Evolutionary conservation across 2,797 vertebrate genomes (phyloP).

Genomic region (Lutjanus campechanus): DNA sequence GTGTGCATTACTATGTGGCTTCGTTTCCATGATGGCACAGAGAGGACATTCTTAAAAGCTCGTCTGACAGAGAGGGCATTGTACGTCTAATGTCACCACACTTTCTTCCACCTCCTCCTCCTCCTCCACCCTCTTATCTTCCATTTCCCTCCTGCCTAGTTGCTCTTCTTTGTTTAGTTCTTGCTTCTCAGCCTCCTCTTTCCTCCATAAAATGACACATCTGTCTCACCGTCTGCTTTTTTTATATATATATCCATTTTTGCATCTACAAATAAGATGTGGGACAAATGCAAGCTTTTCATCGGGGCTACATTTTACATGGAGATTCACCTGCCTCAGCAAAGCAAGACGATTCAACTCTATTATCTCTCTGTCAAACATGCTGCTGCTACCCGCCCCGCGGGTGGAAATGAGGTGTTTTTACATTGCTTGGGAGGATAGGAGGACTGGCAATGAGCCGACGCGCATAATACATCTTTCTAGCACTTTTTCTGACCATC

Average conservation of each 20-base stretch:
- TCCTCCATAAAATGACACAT: slow-evolving; percentile 23
- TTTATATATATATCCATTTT: slow-evolving; percentile 9
- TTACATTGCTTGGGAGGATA: slow-evolving; percentile 35
- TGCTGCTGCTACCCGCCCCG: slow-evolving; percentile 25
- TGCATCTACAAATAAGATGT: slow-evolving; percentile 54
- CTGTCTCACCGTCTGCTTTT: slow-evolving; percentile 6
- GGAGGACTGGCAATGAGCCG: slow-evolving; percentile 26
- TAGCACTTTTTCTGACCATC: slow-evolving; percentile 39
- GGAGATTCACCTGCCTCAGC: slow-evolving; percentile 60
- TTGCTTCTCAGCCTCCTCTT: slow-evolving; percentile 20
- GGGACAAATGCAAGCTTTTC: slow-evolving; percentile 45
- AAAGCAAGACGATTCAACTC: slow-evolving; percentile 58
- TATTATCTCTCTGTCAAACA: slow-evolving; percentile 68
- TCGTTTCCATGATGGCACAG: slow-evolving; percentile 35
- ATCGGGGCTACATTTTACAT: slow-evolving; percentile 50
- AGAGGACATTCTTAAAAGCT: slow-evolving; percentile 50
- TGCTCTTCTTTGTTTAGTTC: slow-evolving; percentile 25
- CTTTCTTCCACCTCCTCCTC: slow-evolving; percentile 35
- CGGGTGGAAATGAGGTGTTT: slow-evolving; percentile 51
- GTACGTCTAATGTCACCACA: slow-evolving; percentile 18
- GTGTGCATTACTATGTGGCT: background rate
- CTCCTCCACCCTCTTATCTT: slow-evolving; percentile 31
- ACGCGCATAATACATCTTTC: slow-evolving; percentile 29
- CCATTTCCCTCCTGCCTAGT: slow-evolving; percentile 26
- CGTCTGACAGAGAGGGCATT: slow-evolving; percentile 32